Percentiles rank a stretch among this genome's conserved stretches.
phyloP scores from a whole-genome alignment of 1,140 invertebrate genomes.

The Belonocnema kinseyi region DNA sequence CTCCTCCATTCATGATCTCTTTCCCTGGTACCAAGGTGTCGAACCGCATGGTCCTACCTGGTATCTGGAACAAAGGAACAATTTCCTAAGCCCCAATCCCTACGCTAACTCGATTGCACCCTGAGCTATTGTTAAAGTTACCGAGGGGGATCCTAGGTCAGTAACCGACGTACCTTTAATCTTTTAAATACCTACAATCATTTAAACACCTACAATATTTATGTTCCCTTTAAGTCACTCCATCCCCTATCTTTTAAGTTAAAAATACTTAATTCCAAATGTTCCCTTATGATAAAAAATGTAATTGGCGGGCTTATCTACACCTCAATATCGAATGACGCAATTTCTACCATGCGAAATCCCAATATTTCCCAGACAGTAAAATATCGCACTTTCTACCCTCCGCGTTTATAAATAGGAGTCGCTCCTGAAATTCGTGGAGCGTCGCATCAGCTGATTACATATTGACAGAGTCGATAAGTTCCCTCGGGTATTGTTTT shows the following conservation, averaged over 20 bases:
- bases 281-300: too few species aligned
- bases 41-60: conserved; percentile 56
- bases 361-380: not conserved
- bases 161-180: conserved; percentile 40
- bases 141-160: conserved; percentile 53
- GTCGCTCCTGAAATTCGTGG: conserved; percentile 37
- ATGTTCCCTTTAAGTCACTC: too few species aligned
- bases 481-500: conserved; percentile 41
- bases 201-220: not conserved
- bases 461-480: conserved; percentile 70
- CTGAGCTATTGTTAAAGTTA: conserved; percentile 21
- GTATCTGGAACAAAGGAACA: conserved; percentile 63
- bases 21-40: conserved; percentile 51
- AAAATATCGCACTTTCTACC: not conserved
- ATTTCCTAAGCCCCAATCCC: conserved; percentile 32
- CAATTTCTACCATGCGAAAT: not conserved
- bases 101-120: conserved; percentile 6
- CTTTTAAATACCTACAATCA: conserved; percentile 29
- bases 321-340: too few species aligned
- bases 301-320: too few species aligned
- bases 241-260: too few species aligned
- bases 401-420: conserved; percentile 60
- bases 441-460: conserved; percentile 68
- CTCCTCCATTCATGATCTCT: conserved; percentile 67
- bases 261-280: too few species aligned